Percentiles rank a stretch among this genome's conserved stretches.
phyloP scores from a whole-genome alignment of 2,113 vertebrate genomes.

The Callaeas wilsoni region DNA sequence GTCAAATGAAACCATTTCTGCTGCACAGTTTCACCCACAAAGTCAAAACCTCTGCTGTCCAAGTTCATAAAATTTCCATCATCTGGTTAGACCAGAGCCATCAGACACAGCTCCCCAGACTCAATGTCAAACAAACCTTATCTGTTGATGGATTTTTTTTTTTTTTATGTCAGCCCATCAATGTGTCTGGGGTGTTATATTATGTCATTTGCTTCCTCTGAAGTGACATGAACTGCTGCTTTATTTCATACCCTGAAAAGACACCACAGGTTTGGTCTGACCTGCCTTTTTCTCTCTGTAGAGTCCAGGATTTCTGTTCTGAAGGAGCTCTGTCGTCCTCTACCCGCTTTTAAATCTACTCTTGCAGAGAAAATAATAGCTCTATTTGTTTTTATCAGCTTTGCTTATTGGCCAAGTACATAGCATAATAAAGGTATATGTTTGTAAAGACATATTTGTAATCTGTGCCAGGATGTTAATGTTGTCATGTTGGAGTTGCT shows the following conservation, averaged over 20 bases:
- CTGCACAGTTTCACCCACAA: slow-evolving; percentile 31
- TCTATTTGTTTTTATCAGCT: not conserved
- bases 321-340: not conserved
- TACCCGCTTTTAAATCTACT: not conserved
- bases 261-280: not conserved
- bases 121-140: slow-evolving; percentile 54
- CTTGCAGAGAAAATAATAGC: not conserved
- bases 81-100: slow-evolving; percentile 12
- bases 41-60: slow-evolving; percentile 34
- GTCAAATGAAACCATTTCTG: slow-evolving; percentile 31
- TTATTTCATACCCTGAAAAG: not conserved
- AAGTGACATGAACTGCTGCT: slow-evolving; percentile 38
- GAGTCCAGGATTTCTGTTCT: not conserved
- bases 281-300: not conserved
- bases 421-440: not conserved
- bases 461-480: not conserved
- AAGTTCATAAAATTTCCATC: slow-evolving; percentile 67
- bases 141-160: slow-evolving; percentile 37
- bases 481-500: not conserved
- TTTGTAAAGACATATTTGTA: not conserved
- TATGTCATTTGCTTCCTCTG: slow-evolving; percentile 49
- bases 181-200: slow-evolving; percentile 27
- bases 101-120: slow-evolving; percentile 23
- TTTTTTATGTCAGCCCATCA: slow-evolving; percentile 50
- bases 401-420: not conserved